These are phyloP conservation scores for Magallana gigas DNA, from an alignment of 1,140 invertebrate genomes.

Conservation along the genomic window DNA sequence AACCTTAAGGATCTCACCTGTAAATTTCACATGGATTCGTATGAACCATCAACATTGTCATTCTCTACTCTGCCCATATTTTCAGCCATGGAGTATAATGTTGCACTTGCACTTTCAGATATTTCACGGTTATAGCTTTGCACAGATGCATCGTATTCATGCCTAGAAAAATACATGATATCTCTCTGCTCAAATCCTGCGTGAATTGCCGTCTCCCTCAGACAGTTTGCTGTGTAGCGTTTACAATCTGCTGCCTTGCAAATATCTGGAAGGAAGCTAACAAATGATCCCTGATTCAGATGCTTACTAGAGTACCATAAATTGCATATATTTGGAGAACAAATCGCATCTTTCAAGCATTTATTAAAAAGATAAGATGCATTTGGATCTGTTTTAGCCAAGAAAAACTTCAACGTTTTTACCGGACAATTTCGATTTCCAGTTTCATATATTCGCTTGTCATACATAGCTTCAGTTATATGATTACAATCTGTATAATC, in stretches of 20 bases:
- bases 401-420: neutral
- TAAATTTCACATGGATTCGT: neutral
- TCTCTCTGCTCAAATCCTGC: slow-evolving; percentile 33
- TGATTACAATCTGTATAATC: no score
- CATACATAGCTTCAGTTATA: no score
- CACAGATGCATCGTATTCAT: slow-evolving; percentile 18
- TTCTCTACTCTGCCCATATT: neutral
- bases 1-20: neutral
- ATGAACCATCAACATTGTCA: no score
- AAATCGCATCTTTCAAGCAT: neutral
- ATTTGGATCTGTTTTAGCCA: slow-evolving; percentile 15
- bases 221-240: slow-evolving; percentile 35
- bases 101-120: neutral
- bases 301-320: slow-evolving; percentile 38
- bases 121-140: slow-evolving; percentile 19
- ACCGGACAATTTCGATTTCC: neutral
- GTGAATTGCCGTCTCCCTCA: slow-evolving; percentile 41
- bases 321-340: neutral
- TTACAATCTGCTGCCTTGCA: slow-evolving; percentile 29
- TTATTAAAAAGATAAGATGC: slow-evolving; percentile 29
- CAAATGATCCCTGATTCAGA: slow-evolving; percentile 20
- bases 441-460: neutral
- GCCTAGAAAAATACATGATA: slow-evolving; percentile 38
- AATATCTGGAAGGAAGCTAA: slow-evolving; percentile 42
- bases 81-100: neutral